phyloP scores from a whole-genome alignment of 2,797 vertebrate species.

The Octomys mimax region DNA sequence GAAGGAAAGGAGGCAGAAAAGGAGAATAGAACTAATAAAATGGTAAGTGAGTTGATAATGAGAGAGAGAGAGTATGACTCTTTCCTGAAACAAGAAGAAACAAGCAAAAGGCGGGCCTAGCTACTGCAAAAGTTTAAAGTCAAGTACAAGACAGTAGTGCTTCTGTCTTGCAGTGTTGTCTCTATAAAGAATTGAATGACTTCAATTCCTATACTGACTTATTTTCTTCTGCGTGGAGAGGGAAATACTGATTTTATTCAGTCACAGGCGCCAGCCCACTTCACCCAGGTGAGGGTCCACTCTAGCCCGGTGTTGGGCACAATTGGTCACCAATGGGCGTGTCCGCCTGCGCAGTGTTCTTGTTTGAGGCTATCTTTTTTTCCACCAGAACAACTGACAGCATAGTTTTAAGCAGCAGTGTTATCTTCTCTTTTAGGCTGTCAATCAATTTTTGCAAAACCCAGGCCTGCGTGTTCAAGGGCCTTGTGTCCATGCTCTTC shows the following conservation, averaged over 20 bases:
- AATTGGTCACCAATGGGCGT: neutral
- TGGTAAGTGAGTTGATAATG: neutral
- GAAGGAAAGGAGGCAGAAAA: neutral
- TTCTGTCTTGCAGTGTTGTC: neutral
- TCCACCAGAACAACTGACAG: neutral
- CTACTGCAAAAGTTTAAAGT: neutral
- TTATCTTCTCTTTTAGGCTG: neutral
- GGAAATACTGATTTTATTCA: neutral
- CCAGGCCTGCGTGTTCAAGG: slow-evolving; percentile 51
- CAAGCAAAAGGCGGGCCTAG: neutral
- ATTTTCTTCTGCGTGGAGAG: neutral
- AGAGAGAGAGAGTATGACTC: neutral
- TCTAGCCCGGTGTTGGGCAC: neutral
- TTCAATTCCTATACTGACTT: neutral
- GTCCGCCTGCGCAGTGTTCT: neutral
- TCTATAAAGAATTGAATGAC: neutral
- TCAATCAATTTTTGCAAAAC: slow-evolving; percentile 46
- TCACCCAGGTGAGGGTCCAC: neutral
- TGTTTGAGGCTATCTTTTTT: neutral
- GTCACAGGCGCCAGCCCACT: neutral
- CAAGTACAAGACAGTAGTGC: neutral
- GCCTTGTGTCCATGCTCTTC: neutral
- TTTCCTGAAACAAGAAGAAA: neutral
- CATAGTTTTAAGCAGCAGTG: neutral
- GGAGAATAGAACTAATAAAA: neutral